These are phyloP conservation scores for Bergia puertoricense DNA, from an alignment of 92 coral and sea anemone genomes.

Conservation along the genomic window DNA sequence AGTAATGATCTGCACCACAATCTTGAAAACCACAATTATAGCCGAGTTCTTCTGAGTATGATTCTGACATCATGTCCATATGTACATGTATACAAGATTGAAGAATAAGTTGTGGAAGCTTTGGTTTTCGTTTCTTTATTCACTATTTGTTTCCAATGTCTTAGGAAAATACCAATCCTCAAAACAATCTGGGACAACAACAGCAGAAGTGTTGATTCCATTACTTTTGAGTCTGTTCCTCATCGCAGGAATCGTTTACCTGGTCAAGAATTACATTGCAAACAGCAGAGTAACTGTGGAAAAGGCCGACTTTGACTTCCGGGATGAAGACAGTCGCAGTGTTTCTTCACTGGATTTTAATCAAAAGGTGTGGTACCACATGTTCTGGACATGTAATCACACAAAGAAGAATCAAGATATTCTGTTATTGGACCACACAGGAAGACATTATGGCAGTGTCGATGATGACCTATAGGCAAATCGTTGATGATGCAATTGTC, in stretches of 20 bases:
- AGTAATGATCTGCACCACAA: too few species aligned
- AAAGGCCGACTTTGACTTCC: slow-evolving; percentile 93
- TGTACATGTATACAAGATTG: too few species aligned
- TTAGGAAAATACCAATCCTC: slow-evolving; percentile 40
- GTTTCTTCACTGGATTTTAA: slow-evolving; percentile 52
- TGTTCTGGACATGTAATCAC: not conserved
- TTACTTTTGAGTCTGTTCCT: slow-evolving; percentile 41
- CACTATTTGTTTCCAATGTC: not conserved
- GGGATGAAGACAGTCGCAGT: slow-evolving; percentile 78
- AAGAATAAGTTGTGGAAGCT: too few species aligned
- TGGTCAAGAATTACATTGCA: slow-evolving; percentile 55
- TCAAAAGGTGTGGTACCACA: not conserved
- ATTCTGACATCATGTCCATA: too few species aligned
- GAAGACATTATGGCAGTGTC: slow-evolving; percentile 25
- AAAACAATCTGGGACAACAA: not conserved
- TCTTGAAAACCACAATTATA: too few species aligned
- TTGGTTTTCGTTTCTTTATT: not conserved
- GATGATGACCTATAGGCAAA: not conserved
- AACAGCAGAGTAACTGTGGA: slow-evolving; percentile 57
- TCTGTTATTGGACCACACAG: not conserved
- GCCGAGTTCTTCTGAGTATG: too few species aligned
- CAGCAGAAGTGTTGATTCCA: slow-evolving; percentile 51
- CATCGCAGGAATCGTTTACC: slow-evolving; percentile 41
- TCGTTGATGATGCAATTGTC: too few species aligned
- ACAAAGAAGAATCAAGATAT: slow-evolving; percentile 10